Evolutionary conservation across 2,113 vertebrate genomes (phyloP).

Genomic region (Oxygymnocypris stewartii): DNA sequence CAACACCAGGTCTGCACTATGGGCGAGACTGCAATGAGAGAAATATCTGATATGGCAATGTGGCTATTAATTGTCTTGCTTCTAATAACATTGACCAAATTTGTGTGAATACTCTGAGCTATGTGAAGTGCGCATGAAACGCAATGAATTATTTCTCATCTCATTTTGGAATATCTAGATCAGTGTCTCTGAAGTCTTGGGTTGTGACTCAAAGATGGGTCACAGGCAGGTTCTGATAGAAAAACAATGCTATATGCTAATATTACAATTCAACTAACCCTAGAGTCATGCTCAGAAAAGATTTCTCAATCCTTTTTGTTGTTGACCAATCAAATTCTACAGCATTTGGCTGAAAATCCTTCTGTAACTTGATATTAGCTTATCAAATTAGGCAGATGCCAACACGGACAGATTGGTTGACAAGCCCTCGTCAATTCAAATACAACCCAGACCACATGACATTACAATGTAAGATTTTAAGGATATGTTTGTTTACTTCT

Average conservation of each 20-base stretch:
- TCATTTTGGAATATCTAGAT: background rate
- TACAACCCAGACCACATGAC: background rate
- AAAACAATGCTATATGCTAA: background rate
- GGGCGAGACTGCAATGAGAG: constrained; percentile 26
- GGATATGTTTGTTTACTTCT: background rate
- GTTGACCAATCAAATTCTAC: background rate
- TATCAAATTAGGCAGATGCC: background rate
- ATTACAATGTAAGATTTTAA: background rate
- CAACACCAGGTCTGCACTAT: constrained; percentile 48
- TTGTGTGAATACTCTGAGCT: background rate
- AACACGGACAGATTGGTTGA: background rate
- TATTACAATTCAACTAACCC: background rate
- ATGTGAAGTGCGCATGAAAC: constrained; percentile 6
- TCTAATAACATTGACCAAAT: background rate
- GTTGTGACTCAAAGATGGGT: background rate
- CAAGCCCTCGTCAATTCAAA: background rate
- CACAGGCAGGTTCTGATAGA: background rate
- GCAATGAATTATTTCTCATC: background rate
- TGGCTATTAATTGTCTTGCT: constrained; percentile 35
- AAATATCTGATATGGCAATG: constrained; percentile 53
- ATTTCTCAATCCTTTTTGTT: background rate
- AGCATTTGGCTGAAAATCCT: background rate
- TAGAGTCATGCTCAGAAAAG: background rate
- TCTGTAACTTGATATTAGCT: background rate
- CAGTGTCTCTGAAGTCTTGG: background rate